Conservation (phyloP, 2,888 invertebrate genomes). For the Machimus rusticus region DNA sequence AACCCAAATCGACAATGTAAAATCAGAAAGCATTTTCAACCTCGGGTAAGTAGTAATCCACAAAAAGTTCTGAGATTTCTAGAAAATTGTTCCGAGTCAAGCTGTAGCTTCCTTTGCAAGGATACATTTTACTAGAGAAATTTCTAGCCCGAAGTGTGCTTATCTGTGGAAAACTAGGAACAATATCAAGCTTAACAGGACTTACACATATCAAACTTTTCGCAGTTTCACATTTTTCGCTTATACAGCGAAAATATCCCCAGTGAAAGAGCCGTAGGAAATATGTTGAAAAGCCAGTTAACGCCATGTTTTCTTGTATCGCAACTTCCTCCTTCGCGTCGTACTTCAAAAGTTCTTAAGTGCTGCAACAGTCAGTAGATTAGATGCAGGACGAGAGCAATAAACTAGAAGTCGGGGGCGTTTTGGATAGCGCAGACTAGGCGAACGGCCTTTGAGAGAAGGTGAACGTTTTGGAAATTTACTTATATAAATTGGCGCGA, state of each 20-base stretch:
- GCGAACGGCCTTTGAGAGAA: background rate
- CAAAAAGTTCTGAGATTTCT: background rate
- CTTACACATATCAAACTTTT: background rate
- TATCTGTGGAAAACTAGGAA: background rate
- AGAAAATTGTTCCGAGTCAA: background rate
- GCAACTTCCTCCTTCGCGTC: background rate
- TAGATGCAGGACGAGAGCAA: background rate
- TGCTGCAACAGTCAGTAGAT: slow-evolving; percentile 15
- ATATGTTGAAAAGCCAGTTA: background rate
- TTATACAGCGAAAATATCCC: background rate
- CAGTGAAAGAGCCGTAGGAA: background rate
- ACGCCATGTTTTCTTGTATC: background rate
- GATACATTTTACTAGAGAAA: background rate
- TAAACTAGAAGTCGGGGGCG: background rate
- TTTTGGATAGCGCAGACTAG: background rate
- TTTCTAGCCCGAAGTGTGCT: background rate
- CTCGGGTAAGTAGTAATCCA: background rate
- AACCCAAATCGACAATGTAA: no score
- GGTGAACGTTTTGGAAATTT: background rate
- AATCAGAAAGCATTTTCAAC: background rate
- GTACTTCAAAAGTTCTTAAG: slow-evolving; percentile 2
- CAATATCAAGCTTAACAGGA: background rate
- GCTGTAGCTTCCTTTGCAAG: background rate
- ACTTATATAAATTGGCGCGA: background rate
- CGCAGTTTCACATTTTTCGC: background rate